Conservation (phyloP, 1,140 invertebrate genomes). For the Dysdera silvatica region DNA sequence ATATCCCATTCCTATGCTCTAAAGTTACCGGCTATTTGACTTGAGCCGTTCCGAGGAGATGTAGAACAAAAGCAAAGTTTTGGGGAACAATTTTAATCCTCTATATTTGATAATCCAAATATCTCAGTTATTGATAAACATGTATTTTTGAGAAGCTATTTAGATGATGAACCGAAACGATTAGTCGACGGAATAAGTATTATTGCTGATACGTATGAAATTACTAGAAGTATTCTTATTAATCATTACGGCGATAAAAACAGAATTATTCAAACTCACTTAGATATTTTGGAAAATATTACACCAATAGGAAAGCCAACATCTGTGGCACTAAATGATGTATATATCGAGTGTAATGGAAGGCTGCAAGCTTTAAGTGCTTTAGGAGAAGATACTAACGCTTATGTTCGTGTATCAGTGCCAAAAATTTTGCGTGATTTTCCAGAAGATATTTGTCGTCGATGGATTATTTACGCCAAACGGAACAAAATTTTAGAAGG, state of each 20-base stretch:
- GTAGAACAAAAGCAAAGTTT: no score
- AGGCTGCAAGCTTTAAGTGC: neutral
- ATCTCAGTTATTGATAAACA: neutral
- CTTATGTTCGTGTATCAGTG: neutral
- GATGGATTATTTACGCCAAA: neutral
- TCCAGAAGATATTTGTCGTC: neutral
- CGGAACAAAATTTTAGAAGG: neutral
- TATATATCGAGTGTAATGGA: neutral
- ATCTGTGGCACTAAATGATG: neutral
- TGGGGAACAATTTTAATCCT: no score
- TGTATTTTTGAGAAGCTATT: neutral
- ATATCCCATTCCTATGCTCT: no score
- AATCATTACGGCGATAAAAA: no score
- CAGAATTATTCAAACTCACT: no score
- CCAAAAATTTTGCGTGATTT: constrained; percentile 4
- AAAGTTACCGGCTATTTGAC: no score
- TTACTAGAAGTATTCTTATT: no score
- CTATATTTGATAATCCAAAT: no score
- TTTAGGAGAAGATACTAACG: neutral
- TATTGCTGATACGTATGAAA: neutral
- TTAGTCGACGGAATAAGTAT: neutral
- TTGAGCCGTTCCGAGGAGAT: no score
- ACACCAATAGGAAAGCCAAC: no score
- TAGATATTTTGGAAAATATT: no score
- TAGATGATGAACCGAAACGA: neutral